phyloP scores from a whole-genome alignment of 2,797 vertebrate genomes.

The Dryobates pubescens region DNA sequence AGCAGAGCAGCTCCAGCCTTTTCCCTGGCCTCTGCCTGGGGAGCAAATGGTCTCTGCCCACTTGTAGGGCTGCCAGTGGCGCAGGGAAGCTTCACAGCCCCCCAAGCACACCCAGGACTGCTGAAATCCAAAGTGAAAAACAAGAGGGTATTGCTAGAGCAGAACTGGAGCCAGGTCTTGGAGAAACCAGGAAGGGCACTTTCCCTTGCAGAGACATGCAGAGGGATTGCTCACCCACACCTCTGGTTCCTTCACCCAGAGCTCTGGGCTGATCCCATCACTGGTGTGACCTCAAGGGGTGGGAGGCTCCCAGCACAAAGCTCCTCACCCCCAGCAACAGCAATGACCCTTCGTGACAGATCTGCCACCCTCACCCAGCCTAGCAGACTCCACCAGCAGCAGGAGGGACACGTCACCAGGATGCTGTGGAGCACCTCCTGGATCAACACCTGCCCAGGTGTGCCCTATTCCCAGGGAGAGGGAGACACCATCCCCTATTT shows the following conservation, averaged over 20 bases:
- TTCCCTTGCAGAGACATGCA: fast-evolving
- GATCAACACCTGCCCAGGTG: neutral
- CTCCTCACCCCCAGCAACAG: neutral
- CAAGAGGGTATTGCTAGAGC: constrained; percentile 26
- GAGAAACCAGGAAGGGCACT: neutral
- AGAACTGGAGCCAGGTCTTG: neutral
- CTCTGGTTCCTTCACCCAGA: fast-evolving
- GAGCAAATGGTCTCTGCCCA: neutral
- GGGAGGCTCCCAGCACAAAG: neutral
- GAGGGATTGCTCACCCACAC: neutral
- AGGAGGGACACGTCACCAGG: neutral
- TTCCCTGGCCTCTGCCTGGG: neutral
- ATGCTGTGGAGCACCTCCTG: neutral
- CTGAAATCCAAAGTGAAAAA: neutral
- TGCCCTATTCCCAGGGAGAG: neutral
- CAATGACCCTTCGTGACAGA: neutral
- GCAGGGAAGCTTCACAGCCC: neutral
- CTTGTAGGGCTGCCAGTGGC: fast-evolving
- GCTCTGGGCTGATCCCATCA: fast-evolving
- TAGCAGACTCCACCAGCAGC: neutral
- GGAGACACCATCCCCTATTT: neutral
- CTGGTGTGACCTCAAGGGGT: fast-evolving
- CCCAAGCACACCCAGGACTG: neutral
- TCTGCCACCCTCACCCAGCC: neutral
- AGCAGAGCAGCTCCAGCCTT: neutral